These are phyloP conservation scores for Alfaro cultratus DNA, from an alignment of 2,797 vertebrate species.

Conservation along the genomic window DNA sequence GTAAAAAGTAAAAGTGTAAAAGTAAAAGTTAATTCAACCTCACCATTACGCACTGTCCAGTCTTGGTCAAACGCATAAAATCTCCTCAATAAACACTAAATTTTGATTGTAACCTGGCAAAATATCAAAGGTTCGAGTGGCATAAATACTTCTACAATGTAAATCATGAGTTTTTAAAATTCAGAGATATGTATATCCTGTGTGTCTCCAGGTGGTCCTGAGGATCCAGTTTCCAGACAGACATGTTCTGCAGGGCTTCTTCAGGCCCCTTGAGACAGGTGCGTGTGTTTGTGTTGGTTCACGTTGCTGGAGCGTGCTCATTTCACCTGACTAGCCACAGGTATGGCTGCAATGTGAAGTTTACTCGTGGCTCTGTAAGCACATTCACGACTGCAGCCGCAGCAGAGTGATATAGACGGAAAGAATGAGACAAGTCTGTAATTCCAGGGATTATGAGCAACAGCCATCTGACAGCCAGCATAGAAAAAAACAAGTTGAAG, in stretches of 20 bases:
- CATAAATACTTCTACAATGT: not conserved
- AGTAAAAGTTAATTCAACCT: not conserved
- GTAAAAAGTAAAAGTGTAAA: too few relatives aligned
- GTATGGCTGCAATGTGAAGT: conserved; percentile 73
- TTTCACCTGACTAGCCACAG: conserved; percentile 73
- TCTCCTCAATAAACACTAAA: not conserved
- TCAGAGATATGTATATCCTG: not conserved
- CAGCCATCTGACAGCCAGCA: conserved; percentile 43
- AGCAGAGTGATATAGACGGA: conserved; percentile 64
- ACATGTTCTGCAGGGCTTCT: conserved; percentile 92
- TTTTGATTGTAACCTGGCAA: not conserved
- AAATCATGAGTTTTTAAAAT: not conserved
- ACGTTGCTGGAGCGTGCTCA: conserved; percentile 36
- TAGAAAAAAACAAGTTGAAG: conserved; percentile 55
- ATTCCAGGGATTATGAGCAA: conserved; percentile 62
- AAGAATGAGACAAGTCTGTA: conserved; percentile 66
- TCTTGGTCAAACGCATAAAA: not conserved
- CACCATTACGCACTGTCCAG: not conserved
- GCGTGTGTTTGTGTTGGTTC: conserved; percentile 77
- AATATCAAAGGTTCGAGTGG: not conserved
- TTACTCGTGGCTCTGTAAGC: conserved; percentile 63
- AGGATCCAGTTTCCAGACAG: conserved; percentile 94
- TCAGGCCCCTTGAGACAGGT: conserved; percentile 92
- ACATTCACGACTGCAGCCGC: conserved; percentile 66
- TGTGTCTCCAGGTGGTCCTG: conserved; percentile 86